Evolutionary conservation across 37 sponge, comb jelly and placozoan species (phyloP).

Genomic region (Amphimedon queenslandica): DNA sequence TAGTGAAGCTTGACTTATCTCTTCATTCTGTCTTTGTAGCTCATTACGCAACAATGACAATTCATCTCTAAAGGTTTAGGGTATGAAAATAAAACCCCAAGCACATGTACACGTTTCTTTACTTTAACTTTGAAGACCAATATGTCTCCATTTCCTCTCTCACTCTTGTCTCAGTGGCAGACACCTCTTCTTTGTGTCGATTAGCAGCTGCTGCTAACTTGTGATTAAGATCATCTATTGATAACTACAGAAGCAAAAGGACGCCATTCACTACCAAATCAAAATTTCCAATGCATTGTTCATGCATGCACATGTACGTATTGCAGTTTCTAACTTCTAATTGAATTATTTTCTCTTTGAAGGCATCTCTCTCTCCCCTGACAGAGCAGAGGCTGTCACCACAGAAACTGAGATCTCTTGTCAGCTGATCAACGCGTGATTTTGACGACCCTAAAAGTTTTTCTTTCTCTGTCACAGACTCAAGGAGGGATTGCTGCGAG

Average conservation of each 20-base stretch:
- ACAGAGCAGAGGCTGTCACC: neutral
- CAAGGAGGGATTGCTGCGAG: neutral
- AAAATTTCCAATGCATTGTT: too few species aligned
- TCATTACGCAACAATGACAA: conserved; percentile 30
- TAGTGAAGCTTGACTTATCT: conserved; percentile 32
- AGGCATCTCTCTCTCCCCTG: neutral
- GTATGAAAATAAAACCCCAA: neutral
- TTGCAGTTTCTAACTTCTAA: neutral
- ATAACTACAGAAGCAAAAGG: neutral
- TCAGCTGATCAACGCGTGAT: neutral
- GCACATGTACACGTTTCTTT: neutral
- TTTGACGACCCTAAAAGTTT: neutral
- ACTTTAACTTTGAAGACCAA: neutral
- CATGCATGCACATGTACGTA: neutral
- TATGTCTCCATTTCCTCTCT: neutral
- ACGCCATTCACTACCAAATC: too few species aligned
- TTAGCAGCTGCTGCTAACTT: neutral
- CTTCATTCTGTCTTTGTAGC: conserved; percentile 35
- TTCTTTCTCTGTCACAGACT: neutral
- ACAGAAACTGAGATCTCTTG: neutral
- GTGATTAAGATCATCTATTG: neutral
- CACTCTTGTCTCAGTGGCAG: neutral
- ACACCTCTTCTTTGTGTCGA: neutral
- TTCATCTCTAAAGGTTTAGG: conserved; percentile 27
- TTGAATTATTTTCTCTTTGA: neutral